Conservation (phyloP, 2,888 invertebrate genomes). For the Hemaris fuciformis region DNA sequence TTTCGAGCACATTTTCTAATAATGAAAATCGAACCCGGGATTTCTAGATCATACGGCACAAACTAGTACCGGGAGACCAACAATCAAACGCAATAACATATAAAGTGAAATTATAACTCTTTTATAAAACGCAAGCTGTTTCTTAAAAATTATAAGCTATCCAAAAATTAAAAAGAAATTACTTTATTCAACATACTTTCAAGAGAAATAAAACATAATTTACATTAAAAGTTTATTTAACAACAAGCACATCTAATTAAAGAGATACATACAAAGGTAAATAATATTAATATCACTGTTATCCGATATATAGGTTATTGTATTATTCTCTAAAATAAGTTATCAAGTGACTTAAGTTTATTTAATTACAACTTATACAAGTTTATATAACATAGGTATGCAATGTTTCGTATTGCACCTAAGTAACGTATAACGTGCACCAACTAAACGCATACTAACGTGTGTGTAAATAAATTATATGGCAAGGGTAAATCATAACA, state of each 20-base stretch:
- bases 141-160: too few species aligned
- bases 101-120: too few species aligned
- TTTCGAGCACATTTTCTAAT: too few species aligned
- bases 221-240: conserved; percentile 45
- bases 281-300: conserved; percentile 67
- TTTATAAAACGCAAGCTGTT: too few species aligned
- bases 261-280: conserved; percentile 51
- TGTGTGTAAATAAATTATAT: conserved; percentile 10
- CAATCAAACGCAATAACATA: too few species aligned
- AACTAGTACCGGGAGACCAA: too few species aligned
- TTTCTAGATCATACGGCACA: too few species aligned
- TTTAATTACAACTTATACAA: not conserved
- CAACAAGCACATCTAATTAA: conserved; percentile 57
- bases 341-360: not conserved
- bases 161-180: too few species aligned
- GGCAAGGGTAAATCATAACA: conserved; percentile 9
- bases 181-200: not conserved
- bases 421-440: not conserved
- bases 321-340: conserved; percentile 27
- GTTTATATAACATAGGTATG: not conserved
- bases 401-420: not conserved
- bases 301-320: conserved; percentile 64
- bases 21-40: too few species aligned
- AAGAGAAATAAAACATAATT: conserved; percentile 16
- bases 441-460: not conserved